A percentile compares a stretch with the other conserved stretches of the same genome.
Conservation (phyloP, 2,888 invertebrate species). For the Drosophila neutralis region DNA sequence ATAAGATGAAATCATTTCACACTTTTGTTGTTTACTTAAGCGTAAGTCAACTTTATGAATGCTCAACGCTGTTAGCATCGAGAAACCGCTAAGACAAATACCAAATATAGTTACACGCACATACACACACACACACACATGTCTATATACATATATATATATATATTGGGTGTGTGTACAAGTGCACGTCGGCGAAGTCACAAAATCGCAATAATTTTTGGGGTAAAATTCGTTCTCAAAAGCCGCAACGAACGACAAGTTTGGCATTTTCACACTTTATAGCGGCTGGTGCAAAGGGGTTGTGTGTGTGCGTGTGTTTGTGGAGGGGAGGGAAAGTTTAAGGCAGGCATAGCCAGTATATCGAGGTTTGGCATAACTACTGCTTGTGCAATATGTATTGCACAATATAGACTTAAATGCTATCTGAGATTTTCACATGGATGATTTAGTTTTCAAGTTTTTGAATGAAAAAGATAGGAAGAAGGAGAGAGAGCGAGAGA, state of each 20-base stretch:
- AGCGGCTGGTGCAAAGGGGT: conserved; percentile 1
- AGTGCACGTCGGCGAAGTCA: conserved; percentile 69
- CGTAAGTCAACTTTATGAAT: conserved; percentile 75
- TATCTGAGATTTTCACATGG: conserved; percentile 49
- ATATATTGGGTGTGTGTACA: conserved; percentile 13
- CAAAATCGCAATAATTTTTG: conserved; percentile 76
- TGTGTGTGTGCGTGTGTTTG: not conserved
- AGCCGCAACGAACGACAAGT: conserved; percentile 74
- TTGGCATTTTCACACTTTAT: conserved; percentile 75
- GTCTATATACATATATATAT: conserved; percentile 1
- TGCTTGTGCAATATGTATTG: conserved; percentile 50
- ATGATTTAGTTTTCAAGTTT: conserved; percentile 33
- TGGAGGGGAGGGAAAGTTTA: conserved; percentile 13
- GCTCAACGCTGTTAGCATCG: conserved; percentile 33
- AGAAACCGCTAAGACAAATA: conserved; percentile 63
- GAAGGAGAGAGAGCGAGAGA: not conserved
- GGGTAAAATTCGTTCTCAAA: conserved; percentile 56
- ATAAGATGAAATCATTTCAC: conserved; percentile 75
- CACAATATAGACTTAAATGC: conserved; percentile 46
- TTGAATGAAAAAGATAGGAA: not conserved
- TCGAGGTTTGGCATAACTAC: conserved; percentile 18
- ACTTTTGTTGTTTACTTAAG: conserved; percentile 77
- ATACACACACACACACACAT: conserved; percentile 22
- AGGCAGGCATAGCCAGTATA: conserved; percentile 1
- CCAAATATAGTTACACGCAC: conserved; percentile 28